Conservation (phyloP, 2,113 vertebrate genomes). For the Hyla sarda region DNA sequence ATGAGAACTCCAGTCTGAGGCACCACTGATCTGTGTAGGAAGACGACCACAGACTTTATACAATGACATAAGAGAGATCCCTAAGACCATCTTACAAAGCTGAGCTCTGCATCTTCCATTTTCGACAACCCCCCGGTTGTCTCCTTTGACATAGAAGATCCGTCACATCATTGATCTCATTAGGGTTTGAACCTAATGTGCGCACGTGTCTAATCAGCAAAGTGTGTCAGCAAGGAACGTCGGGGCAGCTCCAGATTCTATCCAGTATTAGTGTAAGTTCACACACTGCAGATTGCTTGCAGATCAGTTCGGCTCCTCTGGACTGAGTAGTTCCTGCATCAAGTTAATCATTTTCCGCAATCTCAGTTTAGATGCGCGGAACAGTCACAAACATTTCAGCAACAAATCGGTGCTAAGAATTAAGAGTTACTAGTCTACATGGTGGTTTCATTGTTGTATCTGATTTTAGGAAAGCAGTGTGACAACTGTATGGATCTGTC, state of each 20-base stretch:
- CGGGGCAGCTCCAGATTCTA: background rate
- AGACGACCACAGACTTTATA: background rate
- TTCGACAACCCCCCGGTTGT: background rate
- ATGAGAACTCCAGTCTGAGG: background rate
- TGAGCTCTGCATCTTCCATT: background rate
- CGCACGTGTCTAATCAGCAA: conserved; percentile 10
- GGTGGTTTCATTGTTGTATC: background rate
- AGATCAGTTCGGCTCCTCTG: background rate
- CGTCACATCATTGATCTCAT: conserved; percentile 30
- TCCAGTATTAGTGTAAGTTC: background rate
- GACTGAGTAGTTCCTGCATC: background rate
- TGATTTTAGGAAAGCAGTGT: background rate
- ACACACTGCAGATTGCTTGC: background rate
- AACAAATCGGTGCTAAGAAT: too few species aligned
- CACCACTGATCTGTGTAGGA: background rate
- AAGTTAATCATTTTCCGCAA: background rate
- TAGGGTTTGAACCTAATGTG: background rate
- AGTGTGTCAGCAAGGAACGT: background rate
- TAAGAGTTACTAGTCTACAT: background rate
- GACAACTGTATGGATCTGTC: background rate
- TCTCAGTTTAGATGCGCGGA: background rate
- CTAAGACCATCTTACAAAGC: background rate
- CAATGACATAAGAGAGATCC: background rate
- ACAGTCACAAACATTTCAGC: background rate
- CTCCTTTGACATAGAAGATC: conserved; percentile 20